phyloP scores from a whole-genome alignment of 2,888 invertebrate species.

The Xanthia icteritia region DNA sequence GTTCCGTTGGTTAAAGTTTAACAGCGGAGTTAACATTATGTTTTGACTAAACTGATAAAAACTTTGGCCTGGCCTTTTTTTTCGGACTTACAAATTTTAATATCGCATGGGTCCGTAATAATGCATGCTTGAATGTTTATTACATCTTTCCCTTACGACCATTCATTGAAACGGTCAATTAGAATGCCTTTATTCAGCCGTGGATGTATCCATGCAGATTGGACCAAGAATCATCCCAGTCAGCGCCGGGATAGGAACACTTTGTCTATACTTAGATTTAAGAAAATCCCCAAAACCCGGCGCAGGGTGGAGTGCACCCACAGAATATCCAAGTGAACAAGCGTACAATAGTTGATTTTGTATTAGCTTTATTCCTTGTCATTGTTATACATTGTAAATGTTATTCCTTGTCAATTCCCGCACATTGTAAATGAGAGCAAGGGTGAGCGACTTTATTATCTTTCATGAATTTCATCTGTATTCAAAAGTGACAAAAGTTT shows the following conservation, averaged over 20 bases:
- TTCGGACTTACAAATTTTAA: background rate
- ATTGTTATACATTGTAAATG: no score
- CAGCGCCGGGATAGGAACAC: constrained; percentile 10
- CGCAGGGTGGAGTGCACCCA: constrained; percentile 28
- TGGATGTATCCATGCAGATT: background rate
- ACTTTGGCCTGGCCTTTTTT: background rate
- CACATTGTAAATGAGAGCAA: constrained; percentile 11
- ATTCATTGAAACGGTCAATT: background rate
- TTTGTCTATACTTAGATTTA: background rate
- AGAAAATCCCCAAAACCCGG: constrained; percentile 21
- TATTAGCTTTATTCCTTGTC: no score
- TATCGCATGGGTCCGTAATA: background rate
- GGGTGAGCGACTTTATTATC: background rate
- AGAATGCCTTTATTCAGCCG: background rate
- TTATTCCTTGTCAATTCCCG: constrained; percentile 9
- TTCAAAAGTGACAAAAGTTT: background rate
- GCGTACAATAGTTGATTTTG: constrained; percentile 3
- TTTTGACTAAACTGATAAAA: background rate
- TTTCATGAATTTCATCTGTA: constrained; percentile 1
- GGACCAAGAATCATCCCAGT: background rate
- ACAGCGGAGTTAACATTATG: no score
- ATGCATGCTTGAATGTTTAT: background rate
- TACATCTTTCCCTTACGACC: background rate
- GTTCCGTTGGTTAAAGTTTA: no score
- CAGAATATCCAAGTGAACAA: background rate